Percentiles rank a stretch among this genome's conserved stretches.
These are phyloP conservation scores for Drosophila yooni DNA, from an alignment of 2,888 invertebrate genomes.

Conservation along the genomic window DNA sequence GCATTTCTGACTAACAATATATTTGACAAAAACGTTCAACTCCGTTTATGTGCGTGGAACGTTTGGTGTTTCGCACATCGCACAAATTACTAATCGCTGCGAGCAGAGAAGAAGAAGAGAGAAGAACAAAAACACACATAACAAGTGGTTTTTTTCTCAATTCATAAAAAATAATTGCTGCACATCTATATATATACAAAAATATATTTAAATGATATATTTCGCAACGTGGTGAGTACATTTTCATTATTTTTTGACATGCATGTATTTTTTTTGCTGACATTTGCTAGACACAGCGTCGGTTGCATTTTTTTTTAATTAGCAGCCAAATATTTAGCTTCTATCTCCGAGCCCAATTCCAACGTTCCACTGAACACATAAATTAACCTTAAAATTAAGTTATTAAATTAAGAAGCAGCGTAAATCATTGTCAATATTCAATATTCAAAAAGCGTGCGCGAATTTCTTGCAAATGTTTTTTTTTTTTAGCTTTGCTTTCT, in stretches of 20 bases:
- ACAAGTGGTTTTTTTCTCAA: conserved; percentile 69
- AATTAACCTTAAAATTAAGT: conserved; percentile 22
- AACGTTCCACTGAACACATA: conserved; percentile 31
- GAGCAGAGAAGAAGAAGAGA: conserved; percentile 22
- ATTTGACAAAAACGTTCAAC: conserved; percentile 13
- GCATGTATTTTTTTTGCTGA: conserved; percentile 1
- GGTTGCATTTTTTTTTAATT: conserved; percentile 45
- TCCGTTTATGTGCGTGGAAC: conserved; percentile 49
- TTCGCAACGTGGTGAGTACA: conserved; percentile 41
- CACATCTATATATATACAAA: conserved; percentile 2
- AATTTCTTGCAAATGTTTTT: conserved; percentile 47
- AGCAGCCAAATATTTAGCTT: conserved; percentile 36
- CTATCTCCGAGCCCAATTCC: conserved; percentile 37
- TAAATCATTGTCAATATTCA: conserved; percentile 27
- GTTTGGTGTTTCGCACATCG: conserved; percentile 61
- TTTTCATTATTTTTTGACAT: conserved; percentile 1
- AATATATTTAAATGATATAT: conserved; percentile 4
- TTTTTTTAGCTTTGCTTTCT: conserved; percentile 43
- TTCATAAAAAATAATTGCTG: conserved; percentile 47
- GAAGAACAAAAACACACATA: conserved; percentile 52
- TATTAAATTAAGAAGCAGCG: conserved; percentile 20
- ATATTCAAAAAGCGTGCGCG: conserved; percentile 62
- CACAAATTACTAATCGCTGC: conserved; percentile 25
- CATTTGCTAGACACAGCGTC: conserved; percentile 21
- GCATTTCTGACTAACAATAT: conserved; percentile 20